Evolutionary conservation across 2,888 invertebrate species (phyloP), one percentile per base, ranked within the genome.

Genomic region (Cephus spinipes): DNA sequence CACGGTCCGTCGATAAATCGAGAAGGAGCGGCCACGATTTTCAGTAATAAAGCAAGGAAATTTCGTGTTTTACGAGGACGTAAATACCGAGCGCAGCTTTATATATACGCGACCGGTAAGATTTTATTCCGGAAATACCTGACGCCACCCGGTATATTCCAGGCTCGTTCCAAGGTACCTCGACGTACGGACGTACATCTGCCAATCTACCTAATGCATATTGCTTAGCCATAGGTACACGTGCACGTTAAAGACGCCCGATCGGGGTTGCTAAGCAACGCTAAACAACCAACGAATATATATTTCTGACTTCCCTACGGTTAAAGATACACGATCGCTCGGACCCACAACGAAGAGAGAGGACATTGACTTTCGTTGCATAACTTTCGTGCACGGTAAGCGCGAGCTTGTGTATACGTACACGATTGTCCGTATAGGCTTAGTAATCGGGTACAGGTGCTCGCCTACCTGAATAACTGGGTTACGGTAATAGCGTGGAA

Each of bases 1-100:
- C 76, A 68, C 78, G 77, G 80, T 75, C 76, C 78, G 79, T 77
- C 80, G 80, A 79, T 82, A 83, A 83, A 83, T 83, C 79, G 81
- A 79, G 80, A 77, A 82, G 40, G 40, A 55, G 82, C 81, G 82
- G 69, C 74, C 74, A 68, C 75, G 33, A 76, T 76, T 78, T 78
- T 76, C 76, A 78, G 76, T 32, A 71, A 55, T 76, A 76, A 76
- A 40, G n/a, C 68, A 31, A 76, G 76, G 76, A 76, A 73, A 71
- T 78, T 35, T 71, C 75, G 34, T 23, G 11, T 32, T 75, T 78
- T 76, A 78, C 73, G 78, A 74, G 75, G 35, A 75, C 78, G 68
- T 78, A 76, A 78, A 78, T 78, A 73, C 71, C 11, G 40, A 55
- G 40, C 40, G 23, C 6, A 23, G 9, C 23, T 23, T 9, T 23